Evolutionary conservation across 1,140 invertebrate species (phyloP).

Genomic region (Drosophila bifasciata): DNA sequence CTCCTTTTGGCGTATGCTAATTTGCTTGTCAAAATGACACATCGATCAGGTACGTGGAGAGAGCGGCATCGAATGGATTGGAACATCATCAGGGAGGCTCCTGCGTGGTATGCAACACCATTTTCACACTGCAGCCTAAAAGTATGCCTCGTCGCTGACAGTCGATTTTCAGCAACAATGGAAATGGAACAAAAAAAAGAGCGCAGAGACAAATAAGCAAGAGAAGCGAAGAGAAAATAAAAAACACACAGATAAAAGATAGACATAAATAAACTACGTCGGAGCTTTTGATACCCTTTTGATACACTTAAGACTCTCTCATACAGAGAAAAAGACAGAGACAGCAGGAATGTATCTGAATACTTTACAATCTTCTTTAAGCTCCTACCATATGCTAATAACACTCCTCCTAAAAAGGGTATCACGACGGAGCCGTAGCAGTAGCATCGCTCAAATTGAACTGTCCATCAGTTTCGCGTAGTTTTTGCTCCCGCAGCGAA

Average conservation of each 20-base stretch:
- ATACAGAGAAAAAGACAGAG: no score
- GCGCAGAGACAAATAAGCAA: constrained; percentile 5
- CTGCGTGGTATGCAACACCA: neutral
- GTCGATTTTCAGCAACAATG: constrained; percentile 15
- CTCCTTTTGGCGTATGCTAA: constrained; percentile 58
- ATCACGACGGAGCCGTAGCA: constrained; percentile 3
- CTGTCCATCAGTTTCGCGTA: constrained; percentile 56
- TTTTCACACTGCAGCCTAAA: constrained; percentile 19
- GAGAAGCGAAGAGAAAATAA: constrained; percentile 1
- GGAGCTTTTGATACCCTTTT: no score
- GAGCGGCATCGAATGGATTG: neutral
- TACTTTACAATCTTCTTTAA: no score
- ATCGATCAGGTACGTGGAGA: constrained; percentile 53
- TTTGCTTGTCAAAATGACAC: constrained; percentile 70
- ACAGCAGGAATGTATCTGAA: no score
- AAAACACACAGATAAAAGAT: no score
- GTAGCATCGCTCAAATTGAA: constrained; percentile 64
- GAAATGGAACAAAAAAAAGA: neutral
- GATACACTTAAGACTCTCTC: no score
- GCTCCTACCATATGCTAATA: no score
- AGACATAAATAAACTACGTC: no score
- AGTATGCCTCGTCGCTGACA: constrained; percentile 30
- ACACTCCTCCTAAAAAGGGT: neutral
- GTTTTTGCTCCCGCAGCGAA: constrained; percentile 4
- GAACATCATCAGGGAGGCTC: no score